Percentiles rank a stretch among this genome's conserved stretches.
Evolutionary conservation across 2,113 vertebrate species (phyloP).

Genomic region (Oreotrochilus melanogaster): DNA sequence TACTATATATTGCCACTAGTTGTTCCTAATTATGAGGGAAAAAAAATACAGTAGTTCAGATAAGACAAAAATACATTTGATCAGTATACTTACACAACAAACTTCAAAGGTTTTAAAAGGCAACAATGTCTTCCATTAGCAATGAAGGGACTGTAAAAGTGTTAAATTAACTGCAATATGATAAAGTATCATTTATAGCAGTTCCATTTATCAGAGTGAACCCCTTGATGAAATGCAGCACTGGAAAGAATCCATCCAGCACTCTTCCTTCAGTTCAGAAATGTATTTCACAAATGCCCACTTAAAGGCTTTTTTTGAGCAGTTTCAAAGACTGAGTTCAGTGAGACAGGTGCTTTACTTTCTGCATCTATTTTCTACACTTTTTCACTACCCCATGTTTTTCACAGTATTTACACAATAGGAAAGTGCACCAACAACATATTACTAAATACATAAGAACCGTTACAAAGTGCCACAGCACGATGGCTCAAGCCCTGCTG

Average conservation of each 20-base stretch:
- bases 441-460: neutral
- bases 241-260: neutral
- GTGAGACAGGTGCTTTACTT: neutral
- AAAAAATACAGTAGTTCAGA: neutral
- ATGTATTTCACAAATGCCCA: neutral
- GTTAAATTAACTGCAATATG: neutral
- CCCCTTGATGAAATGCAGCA: neutral
- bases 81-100: neutral
- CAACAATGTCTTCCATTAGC: neutral
- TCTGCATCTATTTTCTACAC: neutral
- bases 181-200: neutral
- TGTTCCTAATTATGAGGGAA: neutral
- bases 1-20: neutral
- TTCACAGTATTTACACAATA: neutral
- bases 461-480: neutral
- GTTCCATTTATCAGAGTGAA: neutral
- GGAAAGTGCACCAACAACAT: accelerated
- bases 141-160: neutral
- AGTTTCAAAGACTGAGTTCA: neutral
- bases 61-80: neutral
- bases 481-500: too few relatives aligned
- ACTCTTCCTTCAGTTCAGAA: neutral
- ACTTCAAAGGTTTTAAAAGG: neutral
- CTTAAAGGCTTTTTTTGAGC: neutral
- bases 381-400: accelerated